Percentiles rank a stretch among this genome's conserved stretches.
Evolutionary conservation across 35 echinoderm and acorn worm genomes (phyloP).

Genomic region (Eucidaris tribuloides): DNA sequence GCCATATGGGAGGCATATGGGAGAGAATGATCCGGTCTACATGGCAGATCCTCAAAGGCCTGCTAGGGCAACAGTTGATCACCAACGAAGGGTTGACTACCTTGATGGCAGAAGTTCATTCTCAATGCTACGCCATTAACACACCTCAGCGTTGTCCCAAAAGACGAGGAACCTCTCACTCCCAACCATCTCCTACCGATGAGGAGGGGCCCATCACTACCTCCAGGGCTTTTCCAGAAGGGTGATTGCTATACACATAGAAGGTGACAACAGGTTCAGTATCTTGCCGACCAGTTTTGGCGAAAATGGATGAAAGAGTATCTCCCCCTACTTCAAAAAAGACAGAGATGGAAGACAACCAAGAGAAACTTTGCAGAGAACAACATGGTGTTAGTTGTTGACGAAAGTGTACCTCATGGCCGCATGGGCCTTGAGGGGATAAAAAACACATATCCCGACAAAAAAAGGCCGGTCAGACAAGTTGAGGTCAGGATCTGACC

Average conservation of each 20-base stretch:
- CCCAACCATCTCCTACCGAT: conserved; percentile 24
- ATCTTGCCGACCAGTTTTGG: conserved; percentile 50
- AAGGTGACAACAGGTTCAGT: conserved; percentile 61
- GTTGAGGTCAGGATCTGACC: too few relatives aligned
- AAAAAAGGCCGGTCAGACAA: too few relatives aligned
- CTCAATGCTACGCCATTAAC: conserved; percentile 40
- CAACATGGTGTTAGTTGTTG: too few relatives aligned
- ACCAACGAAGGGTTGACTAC: neutral
- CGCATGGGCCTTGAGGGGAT: too few relatives aligned
- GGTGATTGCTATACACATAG: conserved; percentile 11
- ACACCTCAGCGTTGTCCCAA: neutral
- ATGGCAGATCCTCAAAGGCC: neutral
- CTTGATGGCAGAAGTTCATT: neutral
- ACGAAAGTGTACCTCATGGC: too few relatives aligned
- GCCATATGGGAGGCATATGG: neutral
- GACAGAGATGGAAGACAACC: conserved; percentile 47
- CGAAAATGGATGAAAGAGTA: conserved; percentile 56
- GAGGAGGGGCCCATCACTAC: neutral
- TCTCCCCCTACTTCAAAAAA: conserved; percentile 42
- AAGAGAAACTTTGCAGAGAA: conserved; percentile 18
- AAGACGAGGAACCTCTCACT: conserved; percentile 18
- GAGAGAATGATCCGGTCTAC: neutral
- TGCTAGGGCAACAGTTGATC: neutral
- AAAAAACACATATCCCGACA: too few relatives aligned
- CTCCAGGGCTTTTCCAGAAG: neutral